Evolutionary conservation across 2,113 vertebrate genomes (phyloP).

Genomic region (Tenrec ecaudatus): DNA sequence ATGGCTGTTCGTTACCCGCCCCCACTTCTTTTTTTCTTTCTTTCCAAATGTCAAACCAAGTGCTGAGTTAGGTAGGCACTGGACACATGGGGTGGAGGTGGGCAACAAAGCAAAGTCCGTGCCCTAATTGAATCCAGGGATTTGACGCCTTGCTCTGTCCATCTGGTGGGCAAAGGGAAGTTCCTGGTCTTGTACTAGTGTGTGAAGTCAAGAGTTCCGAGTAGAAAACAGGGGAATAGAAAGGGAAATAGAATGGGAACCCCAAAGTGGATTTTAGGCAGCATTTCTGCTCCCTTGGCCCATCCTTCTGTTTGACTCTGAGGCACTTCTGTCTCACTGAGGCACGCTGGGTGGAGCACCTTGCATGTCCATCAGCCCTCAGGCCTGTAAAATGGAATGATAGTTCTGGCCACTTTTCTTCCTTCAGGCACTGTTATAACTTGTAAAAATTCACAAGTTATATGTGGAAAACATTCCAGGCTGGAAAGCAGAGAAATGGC

Average conservation of each 20-base stretch:
- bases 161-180: neutral
- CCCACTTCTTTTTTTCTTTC: neutral
- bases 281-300: neutral
- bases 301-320: neutral
- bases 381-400: neutral
- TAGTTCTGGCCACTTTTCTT: neutral
- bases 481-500: no score
- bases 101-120: neutral
- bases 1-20: neutral
- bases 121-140: neutral
- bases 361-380: neutral
- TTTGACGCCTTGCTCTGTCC: neutral
- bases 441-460: conserved; percentile 21
- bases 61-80: neutral
- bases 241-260: neutral
- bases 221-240: neutral
- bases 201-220: neutral
- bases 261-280: neutral
- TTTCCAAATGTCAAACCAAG: neutral
- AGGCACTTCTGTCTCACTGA: neutral
- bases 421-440: neutral
- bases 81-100: neutral
- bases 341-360: neutral
- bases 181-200: neutral
- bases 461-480: neutral